phyloP scores from a whole-genome alignment of 2,113 vertebrate genomes.

The Barnardius zonarius region DNA sequence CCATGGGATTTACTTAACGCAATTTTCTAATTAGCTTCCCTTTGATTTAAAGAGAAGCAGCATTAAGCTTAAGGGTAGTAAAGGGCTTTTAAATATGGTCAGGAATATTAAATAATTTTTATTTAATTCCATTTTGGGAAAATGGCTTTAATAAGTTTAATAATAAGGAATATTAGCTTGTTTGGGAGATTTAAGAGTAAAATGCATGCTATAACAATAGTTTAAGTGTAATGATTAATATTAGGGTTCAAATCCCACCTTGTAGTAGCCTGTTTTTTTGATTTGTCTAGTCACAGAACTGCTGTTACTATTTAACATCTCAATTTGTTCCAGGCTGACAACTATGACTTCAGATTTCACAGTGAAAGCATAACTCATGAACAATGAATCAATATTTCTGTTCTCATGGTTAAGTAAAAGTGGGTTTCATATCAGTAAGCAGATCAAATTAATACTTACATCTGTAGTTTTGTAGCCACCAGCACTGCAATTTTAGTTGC shows the following conservation, averaged over 20 bases:
- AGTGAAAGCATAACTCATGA: constrained; percentile 21
- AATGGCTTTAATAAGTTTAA: neutral
- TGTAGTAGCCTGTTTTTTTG: neutral
- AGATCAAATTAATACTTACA: constrained; percentile 34
- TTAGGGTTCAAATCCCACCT: neutral
- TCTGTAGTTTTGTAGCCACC: neutral
- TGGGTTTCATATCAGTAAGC: constrained; percentile 13
- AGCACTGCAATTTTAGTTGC: constrained; percentile 21
- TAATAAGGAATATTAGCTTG: neutral
- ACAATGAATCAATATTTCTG: constrained; percentile 26
- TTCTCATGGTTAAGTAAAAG: constrained; percentile 22
- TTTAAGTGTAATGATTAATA: neutral
- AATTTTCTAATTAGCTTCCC: neutral
- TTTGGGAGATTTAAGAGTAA: neutral
- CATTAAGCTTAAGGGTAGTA: neutral
- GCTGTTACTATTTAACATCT: constrained; percentile 34
- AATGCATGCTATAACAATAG: neutral
- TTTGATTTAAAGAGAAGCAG: neutral
- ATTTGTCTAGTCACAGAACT: neutral
- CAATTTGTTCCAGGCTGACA: constrained; percentile 62
- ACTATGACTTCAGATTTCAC: constrained; percentile 45
- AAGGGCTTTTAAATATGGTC: neutral
- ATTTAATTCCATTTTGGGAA: neutral
- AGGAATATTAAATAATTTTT: neutral
- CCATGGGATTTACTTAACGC: neutral